Evolutionary conservation across 2,888 invertebrate species (phyloP).

Genomic region (Tupiocoris notatus): DNA sequence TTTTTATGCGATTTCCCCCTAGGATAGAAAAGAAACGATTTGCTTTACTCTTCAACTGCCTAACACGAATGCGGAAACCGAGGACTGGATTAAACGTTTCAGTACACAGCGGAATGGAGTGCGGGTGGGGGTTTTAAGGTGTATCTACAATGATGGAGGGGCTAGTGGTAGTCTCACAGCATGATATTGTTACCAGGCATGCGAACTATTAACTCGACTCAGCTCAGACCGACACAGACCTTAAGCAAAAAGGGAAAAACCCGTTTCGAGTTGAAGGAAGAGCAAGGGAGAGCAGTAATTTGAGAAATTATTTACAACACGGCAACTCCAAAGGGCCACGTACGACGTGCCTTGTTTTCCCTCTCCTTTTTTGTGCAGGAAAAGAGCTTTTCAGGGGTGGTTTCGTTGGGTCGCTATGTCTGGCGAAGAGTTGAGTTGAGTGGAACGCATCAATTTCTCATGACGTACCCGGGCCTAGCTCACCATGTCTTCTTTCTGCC

Average conservation of each 20-base stretch:
- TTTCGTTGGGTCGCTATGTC: not conserved
- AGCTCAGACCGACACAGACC: not conserved
- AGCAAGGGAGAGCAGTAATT: constrained; percentile 12
- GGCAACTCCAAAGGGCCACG: constrained; percentile 10
- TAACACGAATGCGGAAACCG: not conserved
- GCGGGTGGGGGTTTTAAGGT: not conserved
- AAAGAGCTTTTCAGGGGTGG: not conserved
- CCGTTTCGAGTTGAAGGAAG: too few species aligned
- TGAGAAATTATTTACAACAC: constrained; percentile 35
- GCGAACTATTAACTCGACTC: constrained; percentile 33
- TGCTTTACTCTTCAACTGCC: not conserved
- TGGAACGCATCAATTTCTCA: constrained; percentile 24
- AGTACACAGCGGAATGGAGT: not conserved
- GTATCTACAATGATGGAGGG: not conserved
- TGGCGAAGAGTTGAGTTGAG: not conserved
- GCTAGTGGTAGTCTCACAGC: not conserved
- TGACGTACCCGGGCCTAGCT: too few species aligned
- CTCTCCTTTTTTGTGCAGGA: not conserved
- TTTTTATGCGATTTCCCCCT: not conserved
- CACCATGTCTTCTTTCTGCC: not conserved
- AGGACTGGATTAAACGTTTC: not conserved
- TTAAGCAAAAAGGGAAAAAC: not conserved
- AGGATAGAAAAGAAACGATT: not conserved
- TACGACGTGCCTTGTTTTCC: not conserved
- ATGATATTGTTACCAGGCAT: constrained; percentile 33